Evolutionary conservation across 2,888 invertebrate species (phyloP).

Genomic region (Scaeva pyrastri): DNA sequence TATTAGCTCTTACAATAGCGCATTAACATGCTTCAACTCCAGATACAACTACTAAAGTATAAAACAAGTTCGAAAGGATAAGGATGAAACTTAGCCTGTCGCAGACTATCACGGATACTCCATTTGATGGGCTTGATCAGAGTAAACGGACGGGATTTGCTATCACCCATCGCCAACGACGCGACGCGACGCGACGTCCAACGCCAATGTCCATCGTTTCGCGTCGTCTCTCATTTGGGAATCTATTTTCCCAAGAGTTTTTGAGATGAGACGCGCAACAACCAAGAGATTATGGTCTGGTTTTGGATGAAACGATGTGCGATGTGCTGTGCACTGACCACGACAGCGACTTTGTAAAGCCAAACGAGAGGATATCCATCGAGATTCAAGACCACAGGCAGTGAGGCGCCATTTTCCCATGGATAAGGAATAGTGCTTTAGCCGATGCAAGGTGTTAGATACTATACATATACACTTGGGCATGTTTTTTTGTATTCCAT

Average conservation of each 20-base stretch:
- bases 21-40: constrained; percentile 66
- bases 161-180: constrained; percentile 36
- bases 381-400: constrained; percentile 73
- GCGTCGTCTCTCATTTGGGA: constrained; percentile 48
- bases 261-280: constrained; percentile 44
- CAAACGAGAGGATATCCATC: constrained; percentile 56
- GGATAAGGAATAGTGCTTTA: constrained; percentile 5
- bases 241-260: constrained; percentile 32
- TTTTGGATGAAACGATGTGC: constrained; percentile 51
- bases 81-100: constrained; percentile 62
- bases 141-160: constrained; percentile 52
- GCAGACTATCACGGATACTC: constrained; percentile 70
- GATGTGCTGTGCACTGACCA: constrained; percentile 69
- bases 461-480: constrained; percentile 3
- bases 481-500: constrained; percentile 6
- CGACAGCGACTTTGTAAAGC: constrained; percentile 43
- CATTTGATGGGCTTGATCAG: constrained; percentile 51
- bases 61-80: constrained; percentile 30
- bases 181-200: no score
- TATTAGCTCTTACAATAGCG: constrained; percentile 74
- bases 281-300: constrained; percentile 65
- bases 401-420: constrained; percentile 71
- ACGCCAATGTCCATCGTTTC: neutral
- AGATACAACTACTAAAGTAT: no score
- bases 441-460: constrained; percentile 65